These are phyloP conservation scores for Artemia franciscana DNA, from an alignment of 1,140 invertebrate species.

Conservation along the genomic window DNA sequence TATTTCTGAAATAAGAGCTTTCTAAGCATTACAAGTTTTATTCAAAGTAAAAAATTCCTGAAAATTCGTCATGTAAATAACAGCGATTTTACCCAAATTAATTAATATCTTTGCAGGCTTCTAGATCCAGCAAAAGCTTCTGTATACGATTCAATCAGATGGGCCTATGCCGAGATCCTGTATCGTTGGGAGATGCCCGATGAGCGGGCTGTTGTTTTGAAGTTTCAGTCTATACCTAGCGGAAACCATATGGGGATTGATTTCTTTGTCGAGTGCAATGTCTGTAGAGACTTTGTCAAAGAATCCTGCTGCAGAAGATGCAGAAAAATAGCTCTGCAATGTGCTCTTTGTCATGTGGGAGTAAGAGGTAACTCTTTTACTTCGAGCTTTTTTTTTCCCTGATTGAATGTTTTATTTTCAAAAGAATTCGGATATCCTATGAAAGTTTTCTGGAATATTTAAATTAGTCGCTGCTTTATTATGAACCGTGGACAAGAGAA, in stretches of 20 bases:
- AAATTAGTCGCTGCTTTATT: neutral
- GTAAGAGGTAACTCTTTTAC: conserved; percentile 37
- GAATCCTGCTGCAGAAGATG: conserved; percentile 36
- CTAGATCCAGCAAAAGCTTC: conserved; percentile 28
- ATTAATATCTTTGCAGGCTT: conserved; percentile 21
- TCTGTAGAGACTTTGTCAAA: conserved; percentile 30
- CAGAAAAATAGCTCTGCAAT: conserved; percentile 41
- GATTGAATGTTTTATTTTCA: neutral
- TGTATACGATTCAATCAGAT: conserved; percentile 64
- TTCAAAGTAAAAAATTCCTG: neutral
- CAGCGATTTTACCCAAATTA: neutral
- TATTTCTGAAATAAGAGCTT: neutral
- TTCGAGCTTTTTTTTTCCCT: neutral
- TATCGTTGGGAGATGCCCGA: conserved; percentile 60
- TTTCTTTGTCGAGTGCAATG: conserved; percentile 44
- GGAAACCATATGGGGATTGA: conserved; percentile 42
- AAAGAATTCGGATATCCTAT: neutral
- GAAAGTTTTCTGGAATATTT: neutral
- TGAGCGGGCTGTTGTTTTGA: conserved; percentile 53
- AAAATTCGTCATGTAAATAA: neutral
- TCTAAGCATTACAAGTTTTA: neutral
- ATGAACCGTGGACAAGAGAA: neutral
- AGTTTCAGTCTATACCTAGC: conserved; percentile 35
- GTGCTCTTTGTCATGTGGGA: conserved; percentile 58
- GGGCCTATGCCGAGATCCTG: conserved; percentile 65